Base-by-base conservation (phyloP, 2,797 vertebrate genomes). In the Diplodus sargus region DNA sequence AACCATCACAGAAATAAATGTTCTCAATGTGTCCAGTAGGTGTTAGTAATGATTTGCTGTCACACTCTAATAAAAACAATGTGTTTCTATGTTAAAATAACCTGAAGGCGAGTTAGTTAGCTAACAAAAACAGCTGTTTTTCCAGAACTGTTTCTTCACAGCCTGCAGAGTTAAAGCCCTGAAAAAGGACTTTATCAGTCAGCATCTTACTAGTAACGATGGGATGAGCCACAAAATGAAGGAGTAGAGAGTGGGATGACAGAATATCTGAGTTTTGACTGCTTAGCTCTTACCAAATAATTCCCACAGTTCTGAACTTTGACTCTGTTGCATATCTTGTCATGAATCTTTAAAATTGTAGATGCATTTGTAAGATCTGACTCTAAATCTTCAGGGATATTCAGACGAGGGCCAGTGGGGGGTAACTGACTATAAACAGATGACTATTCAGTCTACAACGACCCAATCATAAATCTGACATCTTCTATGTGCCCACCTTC, bases 401-500 rank as follows among this genome's bases (percentile, higher is more conserved):
- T 23, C 10, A 45, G 43, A 62, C 9, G 1, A 43, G 14, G 4
- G 4, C 2, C 22, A 43, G 34, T 13, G 5, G 45, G n/a, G 34
- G 34, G 9, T 39, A 39, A 39, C 10, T 39, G 39, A 39, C 39
- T 11, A 51, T 51, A 0, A 15, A 48, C 17, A 22, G 25, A 48
- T 48, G 5, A 45, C 13, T 2, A 59, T 22, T 43, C 39, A 43
- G 34, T 23, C 30, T 7, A 15, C 34, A 42, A 67, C 2, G 1
- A 34, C 18, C 1, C 22, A 56, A 14, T 25, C 57, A 28, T n/a
- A 58, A 23, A 66, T 34, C 2, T 5, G 20, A 39, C n/a, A 49
- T 18, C 11, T 42, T 65, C 13, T 39, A 30, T 20, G 9, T 2
- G 30, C 70, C 3, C 82, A 98, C 98, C 97, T 96, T 99, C 98